Evolutionary conservation across 2,888 invertebrate species (phyloP), one percentile per base, ranked within the genome.

Genomic region (Sphaerophoria rueppellii): DNA sequence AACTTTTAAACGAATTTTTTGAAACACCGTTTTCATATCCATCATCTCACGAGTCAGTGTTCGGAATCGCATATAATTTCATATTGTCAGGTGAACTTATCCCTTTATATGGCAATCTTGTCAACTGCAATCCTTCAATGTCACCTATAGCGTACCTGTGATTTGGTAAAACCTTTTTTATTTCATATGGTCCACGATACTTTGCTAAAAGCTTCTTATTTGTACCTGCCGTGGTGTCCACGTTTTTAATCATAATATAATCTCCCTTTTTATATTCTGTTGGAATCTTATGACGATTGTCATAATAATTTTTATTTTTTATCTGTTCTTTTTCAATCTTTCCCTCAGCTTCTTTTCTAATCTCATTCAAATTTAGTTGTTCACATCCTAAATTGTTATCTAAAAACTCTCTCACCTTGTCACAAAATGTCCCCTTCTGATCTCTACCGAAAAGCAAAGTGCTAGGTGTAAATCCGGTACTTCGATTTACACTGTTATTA

Each of bases 401-500:
- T 43, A 74, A 61, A 58, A 69, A 80, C 54, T 70, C 80, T 69
- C 55, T 52, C 3, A 74, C 80, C 61, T 60, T 74, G 32, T 80
- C 74, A 61, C 69, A 60, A 24, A 74, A 60, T 61, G n/a, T 50
- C 35, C 74, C 74, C 14, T 61, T 74, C 16, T 80, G 80, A 35
- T 67, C 50, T 34, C 61, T 65, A 65, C 78, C 72, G 48, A 78
- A 69, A 2, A 77, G 34, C 14, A 77, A 14, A 50, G 11, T 60
- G 32, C 70, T 58, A 14, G 60, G 54, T 34, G 58, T 60, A 37
- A 77, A 54, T 46, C 50, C 76, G 40, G 60, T 58, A 12, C 87
- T 73, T 65, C 88, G 86, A 65, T 87, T 86, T 12, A 89, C 60
- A 0, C 87, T 88, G 70, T 89, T 89, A 71, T 89, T 89, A 6